A percentile compares a stretch with the other conserved stretches of the same genome.
phyloP scores from a whole-genome alignment of 2,113 vertebrate species.

The Carassius gibelio region DNA sequence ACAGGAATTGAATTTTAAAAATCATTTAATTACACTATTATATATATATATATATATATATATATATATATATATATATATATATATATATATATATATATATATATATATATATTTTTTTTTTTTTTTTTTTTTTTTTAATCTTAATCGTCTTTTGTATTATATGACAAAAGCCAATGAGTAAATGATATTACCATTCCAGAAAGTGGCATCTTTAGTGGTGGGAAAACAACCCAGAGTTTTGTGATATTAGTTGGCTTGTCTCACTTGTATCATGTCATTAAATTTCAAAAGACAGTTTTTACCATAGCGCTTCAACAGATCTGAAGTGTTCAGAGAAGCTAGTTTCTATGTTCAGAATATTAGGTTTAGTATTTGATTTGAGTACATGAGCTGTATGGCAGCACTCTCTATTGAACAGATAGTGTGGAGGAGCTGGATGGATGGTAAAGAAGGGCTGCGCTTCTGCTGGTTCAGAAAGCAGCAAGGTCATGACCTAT shows the following conservation, averaged over 20 bases:
- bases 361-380: background rate
- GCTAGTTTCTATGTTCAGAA: background rate
- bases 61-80: too few species aligned
- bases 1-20: too few species aligned
- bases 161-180: background rate
- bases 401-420: background rate
- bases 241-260: background rate
- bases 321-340: background rate
- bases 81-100: too few species aligned
- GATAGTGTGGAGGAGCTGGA: conserved; percentile 8
- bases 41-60: too few species aligned
- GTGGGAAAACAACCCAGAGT: background rate
- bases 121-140: too few species aligned
- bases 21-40: too few species aligned
- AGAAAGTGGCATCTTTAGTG: background rate
- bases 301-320: background rate
- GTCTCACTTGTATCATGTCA: background rate
- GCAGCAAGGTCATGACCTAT: conserved; percentile 46
- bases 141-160: too few species aligned
- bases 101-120: too few species aligned
- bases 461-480: conserved; percentile 43
- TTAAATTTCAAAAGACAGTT: too few species aligned
- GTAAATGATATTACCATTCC: background rate
- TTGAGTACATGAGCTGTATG: background rate
- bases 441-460: background rate